phyloP scores from a whole-genome alignment of 2,888 invertebrate genomes.

The Loripinus fragilis region DNA sequence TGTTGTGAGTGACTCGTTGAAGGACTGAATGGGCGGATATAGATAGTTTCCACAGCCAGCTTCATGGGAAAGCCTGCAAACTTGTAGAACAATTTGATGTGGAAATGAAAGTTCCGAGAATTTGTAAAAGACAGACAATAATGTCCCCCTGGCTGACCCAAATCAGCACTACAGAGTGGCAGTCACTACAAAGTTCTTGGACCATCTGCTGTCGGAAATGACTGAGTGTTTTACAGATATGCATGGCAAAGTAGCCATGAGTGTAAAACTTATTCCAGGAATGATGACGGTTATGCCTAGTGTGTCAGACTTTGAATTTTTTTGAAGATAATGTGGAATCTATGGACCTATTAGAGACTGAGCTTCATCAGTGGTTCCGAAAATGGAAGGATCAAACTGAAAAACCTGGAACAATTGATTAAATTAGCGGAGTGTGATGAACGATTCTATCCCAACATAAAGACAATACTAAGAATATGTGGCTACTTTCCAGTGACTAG shows the following conservation, averaged over 20 bases:
- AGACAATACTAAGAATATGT: neutral
- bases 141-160: neutral
- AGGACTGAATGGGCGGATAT: neutral
- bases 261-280: neutral
- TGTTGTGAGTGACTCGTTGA: neutral
- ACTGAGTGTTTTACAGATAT: neutral
- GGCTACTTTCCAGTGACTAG: neutral
- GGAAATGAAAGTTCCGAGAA: neutral
- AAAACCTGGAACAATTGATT: neutral
- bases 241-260: neutral
- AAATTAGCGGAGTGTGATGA: constrained; percentile 1
- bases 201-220: neutral
- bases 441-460: neutral
- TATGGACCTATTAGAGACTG: neutral
- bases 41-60: neutral
- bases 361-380: neutral
- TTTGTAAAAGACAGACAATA: neutral
- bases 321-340: neutral
- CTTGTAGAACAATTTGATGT: neutral
- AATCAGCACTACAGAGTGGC: neutral
- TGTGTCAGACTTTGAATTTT: neutral
- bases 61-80: neutral
- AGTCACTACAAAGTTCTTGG: neutral
- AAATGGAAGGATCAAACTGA: neutral
- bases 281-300: neutral